A percentile compares a stretch with the other conserved stretches of the same genome.
These are phyloP conservation scores for Eulemur macaco DNA, from an alignment of 2,113 vertebrate species.

Conservation along the genomic window DNA sequence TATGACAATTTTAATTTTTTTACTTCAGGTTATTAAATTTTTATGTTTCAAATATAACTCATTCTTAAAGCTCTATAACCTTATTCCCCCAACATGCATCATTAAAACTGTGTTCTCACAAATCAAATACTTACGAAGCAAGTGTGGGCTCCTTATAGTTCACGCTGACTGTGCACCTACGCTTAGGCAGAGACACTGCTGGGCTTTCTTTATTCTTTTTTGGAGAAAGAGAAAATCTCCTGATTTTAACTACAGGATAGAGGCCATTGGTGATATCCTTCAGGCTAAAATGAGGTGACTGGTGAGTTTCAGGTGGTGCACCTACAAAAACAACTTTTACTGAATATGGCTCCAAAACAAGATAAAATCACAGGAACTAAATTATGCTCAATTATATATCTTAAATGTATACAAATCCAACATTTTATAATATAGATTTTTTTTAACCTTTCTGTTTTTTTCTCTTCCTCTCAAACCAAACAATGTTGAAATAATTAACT, in stretches of 20 bases:
- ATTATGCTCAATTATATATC: background rate
- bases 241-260: slow-evolving; percentile 75
- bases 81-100: background rate
- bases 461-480: background rate
- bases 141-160: slow-evolving; percentile 92
- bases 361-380: background rate
- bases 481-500: slow-evolving; percentile 28
- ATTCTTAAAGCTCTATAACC: background rate
- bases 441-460: background rate
- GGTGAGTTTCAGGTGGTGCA: slow-evolving; percentile 36
- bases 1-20: background rate
- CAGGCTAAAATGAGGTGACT: slow-evolving; percentile 83
- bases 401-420: background rate
- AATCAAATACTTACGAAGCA: slow-evolving; percentile 59
- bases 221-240: slow-evolving; percentile 75
- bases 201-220: slow-evolving; percentile 70
- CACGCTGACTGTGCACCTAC: slow-evolving; percentile 86
- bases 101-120: background rate
- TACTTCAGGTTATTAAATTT: background rate
- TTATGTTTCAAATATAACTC: background rate
- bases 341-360: background rate
- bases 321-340: slow-evolving; percentile 73
- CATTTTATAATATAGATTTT: background rate
- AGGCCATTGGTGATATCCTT: slow-evolving; percentile 92
- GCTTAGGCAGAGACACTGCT: slow-evolving; percentile 78